These are phyloP conservation scores for Trematomus bernacchii DNA, from an alignment of 2,797 vertebrate genomes.

Conservation along the genomic window DNA sequence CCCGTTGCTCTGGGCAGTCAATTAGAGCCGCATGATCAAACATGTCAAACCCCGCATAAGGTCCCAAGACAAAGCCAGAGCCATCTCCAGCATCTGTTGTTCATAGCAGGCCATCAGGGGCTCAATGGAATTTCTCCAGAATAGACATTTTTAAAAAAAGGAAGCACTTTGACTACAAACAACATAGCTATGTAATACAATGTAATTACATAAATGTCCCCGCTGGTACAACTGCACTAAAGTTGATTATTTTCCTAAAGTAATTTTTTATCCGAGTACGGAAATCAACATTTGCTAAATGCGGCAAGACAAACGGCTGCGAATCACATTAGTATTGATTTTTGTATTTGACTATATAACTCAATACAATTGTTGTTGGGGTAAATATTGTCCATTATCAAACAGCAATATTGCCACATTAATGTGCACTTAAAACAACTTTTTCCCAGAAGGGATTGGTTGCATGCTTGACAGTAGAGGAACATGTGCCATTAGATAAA, in stretches of 20 bases:
- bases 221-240: background rate
- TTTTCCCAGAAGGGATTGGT: background rate
- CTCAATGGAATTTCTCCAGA: conserved; percentile 6
- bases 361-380: background rate
- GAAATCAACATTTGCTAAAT: conserved; percentile 3
- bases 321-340: conserved; percentile 4
- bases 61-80: conserved; percentile 57
- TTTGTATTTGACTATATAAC: background rate
- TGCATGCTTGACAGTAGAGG: background rate
- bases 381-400: background rate
- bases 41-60: conserved; percentile 66
- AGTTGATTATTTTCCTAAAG: background rate
- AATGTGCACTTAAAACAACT: background rate
- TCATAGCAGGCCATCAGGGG: conserved; percentile 46
- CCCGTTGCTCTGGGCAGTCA: conserved; percentile 64
- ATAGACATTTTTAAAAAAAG: conserved; percentile 12
- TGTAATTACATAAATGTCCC: background rate
- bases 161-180: conserved; percentile 14
- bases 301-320: background rate
- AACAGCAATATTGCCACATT: background rate
- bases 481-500: conserved; percentile 1
- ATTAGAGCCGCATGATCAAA: conserved; percentile 77
- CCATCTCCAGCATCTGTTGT: conserved; percentile 54
- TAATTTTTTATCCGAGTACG: background rate
- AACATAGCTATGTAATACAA: background rate